These are phyloP conservation scores for Drosophila helvetica DNA, from an alignment of 2,888 invertebrate genomes.

Conservation along the genomic window DNA sequence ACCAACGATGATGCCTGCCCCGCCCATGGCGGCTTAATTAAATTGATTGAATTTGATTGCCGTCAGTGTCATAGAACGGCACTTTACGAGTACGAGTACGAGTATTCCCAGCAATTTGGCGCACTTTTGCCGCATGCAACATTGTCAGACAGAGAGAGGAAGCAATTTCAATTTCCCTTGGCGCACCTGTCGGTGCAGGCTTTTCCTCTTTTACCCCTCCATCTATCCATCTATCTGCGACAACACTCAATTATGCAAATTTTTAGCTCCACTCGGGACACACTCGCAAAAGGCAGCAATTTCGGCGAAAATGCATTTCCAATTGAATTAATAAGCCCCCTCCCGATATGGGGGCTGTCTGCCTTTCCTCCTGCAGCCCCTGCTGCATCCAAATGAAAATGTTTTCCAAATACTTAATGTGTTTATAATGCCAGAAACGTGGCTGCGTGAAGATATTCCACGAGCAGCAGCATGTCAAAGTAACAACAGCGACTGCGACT, in stretches of 20 bases:
- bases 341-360: not conserved
- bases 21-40: slow-evolving; percentile 58
- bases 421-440: slow-evolving; percentile 68
- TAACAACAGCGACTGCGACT: slow-evolving; percentile 27
- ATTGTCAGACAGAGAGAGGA: slow-evolving; percentile 4
- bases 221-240: not conserved
- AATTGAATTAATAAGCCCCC: slow-evolving; percentile 72
- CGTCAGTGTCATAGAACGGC: slow-evolving; percentile 18
- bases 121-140: slow-evolving; percentile 6
- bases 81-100: slow-evolving; percentile 11
- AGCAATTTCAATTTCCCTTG: slow-evolving; percentile 58
- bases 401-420: slow-evolving; percentile 71
- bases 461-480: slow-evolving; percentile 48
- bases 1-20: slow-evolving; percentile 11
- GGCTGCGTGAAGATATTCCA: slow-evolving; percentile 49
- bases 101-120: slow-evolving; percentile 6
- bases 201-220: slow-evolving; percentile 10
- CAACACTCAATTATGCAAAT: slow-evolving; percentile 67
- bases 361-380: not conserved
- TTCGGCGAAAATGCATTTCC: slow-evolving; percentile 68
- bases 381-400: slow-evolving; percentile 54
- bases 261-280: slow-evolving; percentile 27
- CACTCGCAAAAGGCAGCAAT: slow-evolving; percentile 55
- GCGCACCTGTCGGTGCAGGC: slow-evolving; percentile 31
- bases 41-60: slow-evolving; percentile 79